Percentiles rank a stretch among this genome's conserved stretches.
These are phyloP conservation scores for Dendrophyllia cribrosa DNA, from an alignment of 64 coral and sea anemone species.

Conservation along the genomic window DNA sequence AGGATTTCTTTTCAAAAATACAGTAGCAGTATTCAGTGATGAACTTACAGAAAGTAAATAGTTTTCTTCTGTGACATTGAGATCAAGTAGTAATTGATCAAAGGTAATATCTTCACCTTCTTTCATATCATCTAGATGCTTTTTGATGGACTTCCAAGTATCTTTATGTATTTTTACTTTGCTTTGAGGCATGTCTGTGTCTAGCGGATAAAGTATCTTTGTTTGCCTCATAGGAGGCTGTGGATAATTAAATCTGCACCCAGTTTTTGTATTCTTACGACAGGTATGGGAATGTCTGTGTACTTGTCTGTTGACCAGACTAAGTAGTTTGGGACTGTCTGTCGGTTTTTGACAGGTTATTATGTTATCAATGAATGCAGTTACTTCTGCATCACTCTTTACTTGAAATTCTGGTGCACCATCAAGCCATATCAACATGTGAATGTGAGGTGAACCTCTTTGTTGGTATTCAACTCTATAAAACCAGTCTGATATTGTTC, in stretches of 20 bases:
- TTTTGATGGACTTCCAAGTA: too few relatives aligned
- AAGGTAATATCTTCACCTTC: slow-evolving; percentile 42
- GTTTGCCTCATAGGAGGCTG: too few relatives aligned
- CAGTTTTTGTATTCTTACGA: slow-evolving; percentile 78
- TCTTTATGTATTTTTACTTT: slow-evolving; percentile 37
- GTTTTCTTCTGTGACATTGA: too few relatives aligned
- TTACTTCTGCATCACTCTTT: slow-evolving; percentile 37
- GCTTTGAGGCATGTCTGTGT: slow-evolving; percentile 23
- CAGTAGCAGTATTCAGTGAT: slow-evolving; percentile 1
- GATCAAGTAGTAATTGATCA: slow-evolving; percentile 52
- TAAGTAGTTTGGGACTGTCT: slow-evolving; percentile 26
- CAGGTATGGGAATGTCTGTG: slow-evolving; percentile 85
- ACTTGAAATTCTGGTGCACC: slow-evolving; percentile 12
- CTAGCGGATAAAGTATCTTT: slow-evolving; percentile 56
- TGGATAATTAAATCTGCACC: too few relatives aligned
- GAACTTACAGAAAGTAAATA: slow-evolving; percentile 62
- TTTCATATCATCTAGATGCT: too few relatives aligned
- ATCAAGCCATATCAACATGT: slow-evolving; percentile 46
- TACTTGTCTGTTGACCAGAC: too few relatives aligned
- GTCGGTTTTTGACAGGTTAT: slow-evolving; percentile 38
- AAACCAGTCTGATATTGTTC: slow-evolving; percentile 21
- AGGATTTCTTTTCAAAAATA: slow-evolving; percentile 32
- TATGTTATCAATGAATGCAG: slow-evolving; percentile 36
- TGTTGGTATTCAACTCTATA: too few relatives aligned
- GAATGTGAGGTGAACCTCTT: too few relatives aligned